Percentiles rank a stretch among this genome's conserved stretches.
Conservation (phyloP, 2,797 vertebrate genomes). For the Aulostomus chinensis region DNA sequence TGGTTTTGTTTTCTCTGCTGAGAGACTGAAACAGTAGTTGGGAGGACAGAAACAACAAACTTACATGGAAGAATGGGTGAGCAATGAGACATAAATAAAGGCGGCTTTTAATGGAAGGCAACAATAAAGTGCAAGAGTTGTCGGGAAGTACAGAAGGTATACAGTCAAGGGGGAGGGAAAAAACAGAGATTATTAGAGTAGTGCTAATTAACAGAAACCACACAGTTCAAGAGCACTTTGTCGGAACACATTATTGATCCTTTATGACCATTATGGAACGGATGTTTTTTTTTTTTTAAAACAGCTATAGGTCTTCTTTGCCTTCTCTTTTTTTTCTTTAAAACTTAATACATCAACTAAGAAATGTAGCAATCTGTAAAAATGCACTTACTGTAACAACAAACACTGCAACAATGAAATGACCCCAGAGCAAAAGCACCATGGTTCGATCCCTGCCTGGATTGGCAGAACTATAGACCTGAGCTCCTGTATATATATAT, state of each 20-base stretch:
- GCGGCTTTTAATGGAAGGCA: conserved; percentile 28
- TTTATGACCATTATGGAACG: conserved; percentile 44
- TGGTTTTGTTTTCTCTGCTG: conserved; percentile 30
- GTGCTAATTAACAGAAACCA: conserved; percentile 72
- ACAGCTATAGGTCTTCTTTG: too few species aligned
- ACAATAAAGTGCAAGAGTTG: conserved; percentile 23
- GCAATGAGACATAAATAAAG: conserved; percentile 21
- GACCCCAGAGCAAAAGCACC: too few species aligned
- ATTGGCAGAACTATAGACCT: too few species aligned
- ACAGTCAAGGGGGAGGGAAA: not conserved
- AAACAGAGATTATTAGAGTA: conserved; percentile 58
- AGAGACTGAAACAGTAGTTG: conserved; percentile 8
- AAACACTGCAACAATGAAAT: not conserved
- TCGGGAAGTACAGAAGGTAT: conserved; percentile 11
- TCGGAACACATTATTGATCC: conserved; percentile 68
- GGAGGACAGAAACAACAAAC: conserved; percentile 26
- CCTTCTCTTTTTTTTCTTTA: not conserved
- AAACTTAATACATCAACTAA: conserved; percentile 21
- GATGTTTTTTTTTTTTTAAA: conserved; percentile 48
- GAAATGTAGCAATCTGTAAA: too few species aligned
- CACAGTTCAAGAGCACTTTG: conserved; percentile 70
- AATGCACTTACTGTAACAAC: too few species aligned
- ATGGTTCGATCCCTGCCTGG: too few species aligned
- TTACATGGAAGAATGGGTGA: conserved; percentile 20
- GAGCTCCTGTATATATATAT: too few species aligned